Evolutionary conservation across 64 coral and sea anemone species (phyloP).

Genomic region (Cladopsammia gracilis): DNA sequence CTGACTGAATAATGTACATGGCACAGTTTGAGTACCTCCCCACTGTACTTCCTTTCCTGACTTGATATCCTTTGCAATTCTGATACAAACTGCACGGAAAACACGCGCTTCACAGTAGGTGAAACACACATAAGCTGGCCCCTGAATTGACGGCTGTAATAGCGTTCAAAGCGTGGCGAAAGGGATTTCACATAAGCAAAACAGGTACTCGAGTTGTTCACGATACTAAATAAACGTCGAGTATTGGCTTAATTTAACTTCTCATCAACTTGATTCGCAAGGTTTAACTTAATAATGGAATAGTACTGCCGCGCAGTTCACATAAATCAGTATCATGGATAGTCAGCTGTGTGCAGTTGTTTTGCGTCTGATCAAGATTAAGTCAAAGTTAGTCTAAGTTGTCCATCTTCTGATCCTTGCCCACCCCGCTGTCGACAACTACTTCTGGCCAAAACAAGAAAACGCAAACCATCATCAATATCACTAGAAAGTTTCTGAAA

Average conservation of each 20-base stretch:
- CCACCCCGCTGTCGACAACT: background rate
- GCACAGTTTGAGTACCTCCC: conserved; percentile 10
- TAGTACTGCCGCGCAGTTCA: background rate
- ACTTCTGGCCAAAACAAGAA: background rate
- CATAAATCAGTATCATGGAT: background rate
- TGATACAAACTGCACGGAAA: background rate
- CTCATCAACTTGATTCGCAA: background rate
- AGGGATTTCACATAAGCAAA: background rate
- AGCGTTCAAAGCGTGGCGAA: background rate
- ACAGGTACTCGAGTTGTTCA: background rate
- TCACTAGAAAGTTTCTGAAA: background rate
- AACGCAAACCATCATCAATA: background rate
- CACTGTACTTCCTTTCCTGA: background rate
- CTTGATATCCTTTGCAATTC: background rate
- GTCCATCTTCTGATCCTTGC: background rate
- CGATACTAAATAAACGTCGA: background rate
- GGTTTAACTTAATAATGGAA: background rate
- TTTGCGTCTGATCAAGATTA: background rate
- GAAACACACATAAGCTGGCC: background rate
- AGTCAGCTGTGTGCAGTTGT: background rate
- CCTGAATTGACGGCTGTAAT: background rate
- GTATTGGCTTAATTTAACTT: background rate
- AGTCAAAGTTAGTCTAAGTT: background rate
- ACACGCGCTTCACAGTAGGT: background rate
- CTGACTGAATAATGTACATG: background rate